These are phyloP conservation scores for Nomada flava DNA, from an alignment of 2,888 invertebrate genomes.

Conservation along the genomic window DNA sequence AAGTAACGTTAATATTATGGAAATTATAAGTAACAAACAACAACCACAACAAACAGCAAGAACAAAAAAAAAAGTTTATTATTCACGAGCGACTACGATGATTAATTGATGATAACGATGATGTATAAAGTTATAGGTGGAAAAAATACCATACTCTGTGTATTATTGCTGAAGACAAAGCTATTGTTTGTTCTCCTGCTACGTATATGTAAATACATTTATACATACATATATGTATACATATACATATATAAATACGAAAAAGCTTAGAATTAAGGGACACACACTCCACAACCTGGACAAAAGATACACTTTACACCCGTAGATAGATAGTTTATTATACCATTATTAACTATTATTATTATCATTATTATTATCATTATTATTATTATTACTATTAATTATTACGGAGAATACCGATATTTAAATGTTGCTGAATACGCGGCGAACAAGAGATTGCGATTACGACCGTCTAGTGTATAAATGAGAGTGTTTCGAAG, in stretches of 20 bases:
- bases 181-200: slow-evolving; percentile 77
- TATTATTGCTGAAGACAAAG: slow-evolving; percentile 76
- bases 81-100: slow-evolving; percentile 55
- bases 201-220: slow-evolving; percentile 79
- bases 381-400: slow-evolving; percentile 71
- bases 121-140: slow-evolving; percentile 80
- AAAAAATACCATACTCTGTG: slow-evolving; percentile 76
- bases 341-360: slow-evolving; percentile 76
- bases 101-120: slow-evolving; percentile 49
- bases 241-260: slow-evolving; percentile 80
- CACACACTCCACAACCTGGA: slow-evolving; percentile 74
- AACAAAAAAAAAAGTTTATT: slow-evolving; percentile 67
- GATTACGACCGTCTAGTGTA: slow-evolving; percentile 58
- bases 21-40: slow-evolving; percentile 64
- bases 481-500: slow-evolving; percentile 52
- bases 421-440: slow-evolving; percentile 83
- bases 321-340: slow-evolving; percentile 81
- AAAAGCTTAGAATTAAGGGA: slow-evolving; percentile 66
- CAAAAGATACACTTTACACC: slow-evolving; percentile 75
- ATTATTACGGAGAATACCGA: slow-evolving; percentile 78
- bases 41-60: slow-evolving; percentile 49
- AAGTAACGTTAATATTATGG: slow-evolving; percentile 63
- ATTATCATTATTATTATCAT: slow-evolving; percentile 72
- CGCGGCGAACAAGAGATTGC: slow-evolving; percentile 63
- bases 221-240: slow-evolving; percentile 74